Conservation (phyloP, 2,113 vertebrate genomes). For the Pangasianodon gigas region DNA sequence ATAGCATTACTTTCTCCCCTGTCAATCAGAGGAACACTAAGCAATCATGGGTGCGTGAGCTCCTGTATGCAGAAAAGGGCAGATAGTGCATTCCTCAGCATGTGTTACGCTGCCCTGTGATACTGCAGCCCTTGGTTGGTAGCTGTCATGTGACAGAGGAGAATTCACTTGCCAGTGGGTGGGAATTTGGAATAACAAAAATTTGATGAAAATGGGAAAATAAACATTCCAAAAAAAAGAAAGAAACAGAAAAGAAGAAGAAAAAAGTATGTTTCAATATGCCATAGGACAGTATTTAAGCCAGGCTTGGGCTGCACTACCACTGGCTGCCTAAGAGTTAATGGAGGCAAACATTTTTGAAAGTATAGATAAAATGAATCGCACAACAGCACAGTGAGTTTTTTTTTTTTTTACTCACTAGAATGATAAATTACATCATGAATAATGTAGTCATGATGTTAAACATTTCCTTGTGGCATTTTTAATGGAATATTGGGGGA, state of each 20-base stretch:
- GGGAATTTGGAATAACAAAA: background rate
- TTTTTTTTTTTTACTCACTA: background rate
- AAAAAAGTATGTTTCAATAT: background rate
- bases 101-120: background rate
- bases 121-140: background rate
- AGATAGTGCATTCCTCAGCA: too few relatives aligned
- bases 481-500: background rate
- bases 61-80: background rate
- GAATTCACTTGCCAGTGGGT: background rate
- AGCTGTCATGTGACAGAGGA: background rate
- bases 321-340: background rate
- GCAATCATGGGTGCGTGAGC: background rate
- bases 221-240: background rate
- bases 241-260: background rate
- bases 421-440: background rate
- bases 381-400: background rate
- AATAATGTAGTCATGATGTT: background rate
- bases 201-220: background rate
- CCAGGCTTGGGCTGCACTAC: background rate
- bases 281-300: background rate
- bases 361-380: background rate
- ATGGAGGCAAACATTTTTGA: background rate
- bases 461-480: background rate
- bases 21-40: background rate
- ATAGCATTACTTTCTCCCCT: background rate